These are phyloP conservation scores for Apocrypta bakeri DNA, from an alignment of 1,140 invertebrate species.

Conservation along the genomic window DNA sequence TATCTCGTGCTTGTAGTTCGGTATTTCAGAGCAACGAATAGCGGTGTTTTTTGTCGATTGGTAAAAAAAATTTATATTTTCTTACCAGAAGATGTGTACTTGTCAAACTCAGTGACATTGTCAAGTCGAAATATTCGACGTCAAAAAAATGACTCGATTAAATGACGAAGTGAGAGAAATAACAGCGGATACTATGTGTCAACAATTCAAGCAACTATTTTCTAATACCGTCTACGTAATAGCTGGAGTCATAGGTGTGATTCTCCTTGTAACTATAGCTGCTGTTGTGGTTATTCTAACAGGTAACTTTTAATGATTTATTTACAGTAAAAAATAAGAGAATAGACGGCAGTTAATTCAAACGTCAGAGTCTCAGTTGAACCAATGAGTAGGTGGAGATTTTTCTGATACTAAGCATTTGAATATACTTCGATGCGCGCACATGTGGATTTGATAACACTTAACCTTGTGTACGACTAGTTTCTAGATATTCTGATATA, in stretches of 20 bases:
- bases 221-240: not conserved
- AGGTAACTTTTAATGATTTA: too few species aligned
- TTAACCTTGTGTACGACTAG: too few species aligned
- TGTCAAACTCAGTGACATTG: too few species aligned
- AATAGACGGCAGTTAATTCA: too few species aligned
- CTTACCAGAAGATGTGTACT: slow-evolving; percentile 32
- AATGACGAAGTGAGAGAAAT: not conserved
- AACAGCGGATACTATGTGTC: not conserved
- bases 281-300: not conserved
- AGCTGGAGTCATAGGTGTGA: not conserved
- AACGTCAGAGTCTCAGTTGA: too few species aligned
- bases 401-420: too few species aligned
- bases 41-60: not conserved
- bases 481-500: too few species aligned
- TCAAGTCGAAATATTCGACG: slow-evolving; percentile 36
- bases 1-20: not conserved
- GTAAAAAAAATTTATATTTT: not conserved
- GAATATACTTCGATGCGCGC: too few species aligned
- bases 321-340: too few species aligned
- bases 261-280: not conserved
- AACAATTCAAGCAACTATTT: not conserved
- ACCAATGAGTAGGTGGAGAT: too few species aligned
- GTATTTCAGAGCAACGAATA: not conserved
- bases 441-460: too few species aligned
- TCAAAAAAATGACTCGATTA: slow-evolving; percentile 20